Evolutionary conservation across 2,113 vertebrate species (phyloP), one percentile per base, ranked within the genome.

Genomic region (Lampris incognitus): DNA sequence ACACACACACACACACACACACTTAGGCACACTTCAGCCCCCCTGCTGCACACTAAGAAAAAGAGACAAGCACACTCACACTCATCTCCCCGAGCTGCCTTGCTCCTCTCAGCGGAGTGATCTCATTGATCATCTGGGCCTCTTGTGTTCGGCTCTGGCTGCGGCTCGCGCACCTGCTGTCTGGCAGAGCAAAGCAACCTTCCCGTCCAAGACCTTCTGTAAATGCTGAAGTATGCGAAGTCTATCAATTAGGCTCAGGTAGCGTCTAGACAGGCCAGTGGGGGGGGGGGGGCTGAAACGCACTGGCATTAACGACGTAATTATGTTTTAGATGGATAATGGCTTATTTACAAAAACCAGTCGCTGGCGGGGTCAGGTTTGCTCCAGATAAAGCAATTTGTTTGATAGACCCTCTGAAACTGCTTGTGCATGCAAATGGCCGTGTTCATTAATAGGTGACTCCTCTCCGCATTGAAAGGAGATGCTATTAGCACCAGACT

Each of bases 321-420:
- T 93, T 92, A 91, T 59, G 48, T 75, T 74, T 87, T 52, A 44
- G 73, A 83, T 89, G 82, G 79, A 74, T 89, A 92, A 90, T 82
- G 83, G 67, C 87, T 87, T 92, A 92, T 92, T 92, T 91, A 86
- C 87, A 86, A 88, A 92, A 86, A 75, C 74, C 69, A 79, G 73
- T 78, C 74, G 77, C 67, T 66, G 66, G 70, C 38, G 62, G 67
- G 68, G 81, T 91, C 88, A 79, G 55, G 66, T 87, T 86, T 76
- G 78, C 75, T 72, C 69, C 82, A 81, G 62, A 89, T 88, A 76
- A 91, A 86, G 85, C 83, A 88, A 87, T 93, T 92, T 91, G 80
- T 82, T 72, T 87, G 86, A 89, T 89, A 76, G 84, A 91, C 76
- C 88, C 78, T 90, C 63, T 72, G 76, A 83, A 84, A 78, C 88